Conservation (phyloP, 2,888 invertebrate genomes). For the Trilocha varians region DNA sequence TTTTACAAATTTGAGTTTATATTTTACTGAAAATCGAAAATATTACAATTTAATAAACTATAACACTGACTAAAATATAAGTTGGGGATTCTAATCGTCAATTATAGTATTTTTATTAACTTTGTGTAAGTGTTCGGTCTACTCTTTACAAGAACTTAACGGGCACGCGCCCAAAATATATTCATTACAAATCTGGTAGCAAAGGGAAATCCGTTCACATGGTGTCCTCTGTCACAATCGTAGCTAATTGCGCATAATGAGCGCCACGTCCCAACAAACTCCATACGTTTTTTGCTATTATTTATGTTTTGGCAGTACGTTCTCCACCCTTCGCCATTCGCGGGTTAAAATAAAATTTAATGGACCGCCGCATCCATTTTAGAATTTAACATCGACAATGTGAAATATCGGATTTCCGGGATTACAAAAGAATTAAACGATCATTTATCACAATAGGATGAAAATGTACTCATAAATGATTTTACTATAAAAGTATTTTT, state of each 20-base stretch:
- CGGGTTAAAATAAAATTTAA: constrained; percentile 69
- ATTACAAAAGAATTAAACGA: constrained; percentile 19
- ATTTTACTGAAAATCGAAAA: too few species aligned
- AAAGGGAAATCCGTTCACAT: constrained; percentile 62
- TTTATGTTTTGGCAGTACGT: constrained; percentile 54
- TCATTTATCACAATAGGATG: neutral
- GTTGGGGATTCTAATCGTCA: too few species aligned
- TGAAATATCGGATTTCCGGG: constrained; percentile 65
- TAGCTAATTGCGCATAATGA: constrained; percentile 73
- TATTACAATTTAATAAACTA: too few species aligned
- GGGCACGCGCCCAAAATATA: constrained; percentile 30
- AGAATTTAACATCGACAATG: constrained; percentile 37
- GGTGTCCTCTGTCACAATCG: constrained; percentile 61
- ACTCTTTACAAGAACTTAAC: constrained; percentile 6
- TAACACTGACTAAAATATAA: too few species aligned
- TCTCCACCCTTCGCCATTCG: constrained; percentile 48
- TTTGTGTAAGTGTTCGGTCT: too few species aligned
- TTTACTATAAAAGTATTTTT: too few species aligned
- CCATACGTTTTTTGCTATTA: constrained; percentile 69
- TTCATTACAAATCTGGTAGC: constrained; percentile 22
- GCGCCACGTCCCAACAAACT: constrained; percentile 53
- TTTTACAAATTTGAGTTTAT: too few species aligned
- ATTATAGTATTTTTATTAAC: too few species aligned
- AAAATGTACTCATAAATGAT: neutral
- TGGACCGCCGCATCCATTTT: constrained; percentile 52